Conservation (phyloP, 2,113 vertebrate genomes). For the Eira barbara region DNA sequence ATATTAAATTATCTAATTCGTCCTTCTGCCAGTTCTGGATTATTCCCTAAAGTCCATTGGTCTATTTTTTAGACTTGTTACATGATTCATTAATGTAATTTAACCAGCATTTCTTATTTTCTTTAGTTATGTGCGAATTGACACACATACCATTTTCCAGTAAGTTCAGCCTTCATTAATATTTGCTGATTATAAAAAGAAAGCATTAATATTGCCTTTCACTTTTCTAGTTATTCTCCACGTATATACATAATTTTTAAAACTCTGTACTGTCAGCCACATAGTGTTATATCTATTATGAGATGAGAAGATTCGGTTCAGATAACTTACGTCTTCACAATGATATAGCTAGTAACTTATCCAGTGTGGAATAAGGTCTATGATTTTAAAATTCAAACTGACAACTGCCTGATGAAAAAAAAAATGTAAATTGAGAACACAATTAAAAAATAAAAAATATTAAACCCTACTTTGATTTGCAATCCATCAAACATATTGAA, state of each 20-base stretch:
- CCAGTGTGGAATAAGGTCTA: background rate
- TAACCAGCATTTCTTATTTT: conserved; percentile 20
- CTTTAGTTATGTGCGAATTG: conserved; percentile 11
- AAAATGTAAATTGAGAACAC: background rate
- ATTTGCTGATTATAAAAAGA: background rate
- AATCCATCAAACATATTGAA: background rate
- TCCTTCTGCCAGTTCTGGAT: conserved; percentile 32
- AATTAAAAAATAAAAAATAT: background rate
- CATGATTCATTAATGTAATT: background rate
- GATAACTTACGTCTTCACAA: background rate
- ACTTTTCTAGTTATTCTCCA: background rate
- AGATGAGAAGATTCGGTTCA: background rate
- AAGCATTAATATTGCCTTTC: background rate
- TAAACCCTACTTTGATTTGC: background rate
- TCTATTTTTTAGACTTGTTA: conserved; percentile 39
- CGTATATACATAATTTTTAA: background rate
- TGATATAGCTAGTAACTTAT: background rate
- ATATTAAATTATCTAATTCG: conserved; percentile 67
- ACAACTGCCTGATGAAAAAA: background rate
- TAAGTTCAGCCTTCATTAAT: background rate
- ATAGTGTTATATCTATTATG: background rate
- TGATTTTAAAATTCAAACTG: background rate
- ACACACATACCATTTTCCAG: background rate
- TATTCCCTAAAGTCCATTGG: conserved; percentile 38
- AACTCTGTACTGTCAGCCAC: background rate